Evolutionary conservation across 2,113 vertebrate species (phyloP).

Genomic region (Lasiurus cinereus): DNA sequence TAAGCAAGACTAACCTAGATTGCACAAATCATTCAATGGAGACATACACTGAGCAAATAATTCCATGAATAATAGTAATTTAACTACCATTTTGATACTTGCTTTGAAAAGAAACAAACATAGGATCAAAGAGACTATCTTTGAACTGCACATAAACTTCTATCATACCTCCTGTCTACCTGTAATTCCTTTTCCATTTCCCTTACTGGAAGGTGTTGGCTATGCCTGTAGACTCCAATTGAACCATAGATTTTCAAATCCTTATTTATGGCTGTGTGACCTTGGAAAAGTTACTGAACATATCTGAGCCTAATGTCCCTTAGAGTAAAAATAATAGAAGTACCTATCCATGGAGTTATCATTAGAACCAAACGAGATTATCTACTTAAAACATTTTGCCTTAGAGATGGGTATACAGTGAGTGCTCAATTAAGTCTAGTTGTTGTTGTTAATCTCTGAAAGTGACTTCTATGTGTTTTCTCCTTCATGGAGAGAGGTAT

Average conservation of each 20-base stretch:
- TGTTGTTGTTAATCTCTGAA: background rate
- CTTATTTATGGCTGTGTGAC: background rate
- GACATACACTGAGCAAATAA: background rate
- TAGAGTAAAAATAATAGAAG: background rate
- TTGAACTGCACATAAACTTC: background rate
- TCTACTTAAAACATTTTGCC: background rate
- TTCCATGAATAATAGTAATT: background rate
- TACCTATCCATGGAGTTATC: background rate
- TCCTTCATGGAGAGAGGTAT: background rate
- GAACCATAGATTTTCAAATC: background rate
- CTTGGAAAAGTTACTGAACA: background rate
- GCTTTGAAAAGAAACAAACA: background rate
- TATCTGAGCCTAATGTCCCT: background rate
- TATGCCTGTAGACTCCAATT: background rate
- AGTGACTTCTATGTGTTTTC: background rate
- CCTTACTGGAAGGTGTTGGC: background rate
- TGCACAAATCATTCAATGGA: background rate
- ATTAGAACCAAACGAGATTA: background rate
- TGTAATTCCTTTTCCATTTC: background rate
- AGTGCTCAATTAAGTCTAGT: background rate
- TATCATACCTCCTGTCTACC: accelerated
- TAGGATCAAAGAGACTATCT: background rate
- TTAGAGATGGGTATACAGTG: background rate
- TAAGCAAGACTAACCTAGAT: background rate
- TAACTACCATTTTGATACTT: background rate